A percentile compares a stretch with the other conserved stretches of the same genome.
phyloP scores from a whole-genome alignment of 1,140 invertebrate genomes.

The Hyles euphorbiae region DNA sequence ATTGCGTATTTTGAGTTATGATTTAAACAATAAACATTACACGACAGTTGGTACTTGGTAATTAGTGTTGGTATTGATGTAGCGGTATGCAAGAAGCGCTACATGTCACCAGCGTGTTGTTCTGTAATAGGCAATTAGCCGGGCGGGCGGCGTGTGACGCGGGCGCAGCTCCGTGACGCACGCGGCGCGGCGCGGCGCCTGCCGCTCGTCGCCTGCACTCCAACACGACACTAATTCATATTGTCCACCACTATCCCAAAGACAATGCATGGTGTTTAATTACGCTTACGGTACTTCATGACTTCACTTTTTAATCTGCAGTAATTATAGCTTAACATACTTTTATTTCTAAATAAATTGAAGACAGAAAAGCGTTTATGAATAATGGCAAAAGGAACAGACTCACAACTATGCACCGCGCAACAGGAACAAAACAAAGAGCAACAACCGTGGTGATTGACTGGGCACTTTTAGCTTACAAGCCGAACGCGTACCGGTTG shows the following conservation, averaged over 20 bases:
- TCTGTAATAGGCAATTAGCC: constrained; percentile 29
- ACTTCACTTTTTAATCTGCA: too few species aligned
- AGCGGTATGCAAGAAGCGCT: background rate
- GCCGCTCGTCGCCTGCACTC: background rate
- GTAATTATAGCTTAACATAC: too few species aligned
- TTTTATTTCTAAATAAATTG: too few species aligned
- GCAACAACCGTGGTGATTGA: constrained; percentile 14
- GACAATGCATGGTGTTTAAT: background rate
- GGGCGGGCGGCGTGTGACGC: constrained; percentile 19
- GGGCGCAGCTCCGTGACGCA: constrained; percentile 16
- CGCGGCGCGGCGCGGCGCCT: constrained; percentile 8
- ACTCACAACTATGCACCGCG: background rate
- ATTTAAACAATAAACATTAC: too few species aligned
- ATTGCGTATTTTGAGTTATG: too few species aligned
- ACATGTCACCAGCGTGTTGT: constrained; percentile 13
- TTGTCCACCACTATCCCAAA: constrained; percentile 1
- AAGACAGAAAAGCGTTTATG: too few species aligned
- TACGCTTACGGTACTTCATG: background rate
- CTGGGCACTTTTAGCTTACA: constrained; percentile 21
- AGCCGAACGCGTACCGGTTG: constrained; percentile 22
- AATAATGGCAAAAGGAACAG: background rate
- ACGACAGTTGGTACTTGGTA: too few species aligned
- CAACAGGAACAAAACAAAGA: constrained; percentile 5
- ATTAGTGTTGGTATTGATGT: background rate
- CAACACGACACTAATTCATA: too few species aligned